Evolutionary conservation across 2,888 invertebrate genomes (phyloP), one percentile per base, ranked within the genome.

Genomic region (Oconnorella tubifera): DNA sequence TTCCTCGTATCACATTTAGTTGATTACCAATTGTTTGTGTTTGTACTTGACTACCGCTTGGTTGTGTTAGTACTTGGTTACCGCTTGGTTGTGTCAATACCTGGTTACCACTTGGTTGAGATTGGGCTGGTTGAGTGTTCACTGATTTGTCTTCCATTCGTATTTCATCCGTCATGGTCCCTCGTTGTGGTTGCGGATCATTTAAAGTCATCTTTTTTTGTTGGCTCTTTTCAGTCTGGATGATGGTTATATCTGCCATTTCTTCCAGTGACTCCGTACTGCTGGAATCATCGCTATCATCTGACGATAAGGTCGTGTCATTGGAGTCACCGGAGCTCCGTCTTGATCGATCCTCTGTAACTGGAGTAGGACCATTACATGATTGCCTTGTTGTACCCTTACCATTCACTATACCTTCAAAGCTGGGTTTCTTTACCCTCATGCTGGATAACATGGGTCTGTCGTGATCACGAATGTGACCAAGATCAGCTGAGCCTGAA

Each of bases 401-500:
- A 10, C 10, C 40, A 10, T 10, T 19, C 10, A 33, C 59, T 23
- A 49, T 27, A n/a, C n/a, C n/a, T n/a, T n/a, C n/a, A n/a, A n/a
- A n/a, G n/a, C n/a, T n/a, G 33, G 56, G 50, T n/a, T 48, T 69
- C 1, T 70, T 65, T 48, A 69, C 68, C 56, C 70, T 66, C 53
- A 69, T 67, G 59, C 67, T 74, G 3, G 76, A 69, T 25, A 68
- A 58, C n/a, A 69, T 61, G 3, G 79, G 77, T 3, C 72, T 68
- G 58, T 80, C 80, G 60, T 71, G 66, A 65, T 80, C 81, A 56
- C 78, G 75, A 3, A 81, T 72, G n/a, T 67, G 70, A 14, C 82
- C 82, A 28, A 81, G 66, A 56, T 80, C 78, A 48, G 80, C 64
- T 3, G 59, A 70, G n/a, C 82, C 82, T 1, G 79, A 75, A 40